Evolutionary conservation across 2,113 vertebrate genomes (phyloP), one percentile per base, ranked within the genome.

Genomic region (Phaethon lepturus): DNA sequence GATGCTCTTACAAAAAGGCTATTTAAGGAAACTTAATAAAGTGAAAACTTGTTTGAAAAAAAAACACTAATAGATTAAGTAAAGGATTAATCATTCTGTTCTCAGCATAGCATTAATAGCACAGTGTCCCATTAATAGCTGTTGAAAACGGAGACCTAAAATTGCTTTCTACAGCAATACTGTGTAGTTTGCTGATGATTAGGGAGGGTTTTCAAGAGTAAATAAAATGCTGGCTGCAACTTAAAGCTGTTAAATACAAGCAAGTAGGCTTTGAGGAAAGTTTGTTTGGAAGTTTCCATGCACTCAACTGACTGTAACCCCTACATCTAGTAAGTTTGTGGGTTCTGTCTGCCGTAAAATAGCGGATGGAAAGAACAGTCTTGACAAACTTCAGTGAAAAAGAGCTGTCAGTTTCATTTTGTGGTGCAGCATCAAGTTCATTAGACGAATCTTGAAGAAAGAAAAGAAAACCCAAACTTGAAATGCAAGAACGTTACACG

Each of bases 301-400:
- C 10, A 24, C 10, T 83, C 15, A 47, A 0, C 18, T 53, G 29
- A 3, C 20, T 13, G 17, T 58, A 4, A 28, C 12, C 18, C 9
- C 24, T 55, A 3, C 1, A 0, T 8, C 4, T 1, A 20, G 31
- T 12, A 9, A 20, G 22, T 62, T 33, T 44, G 11, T 74, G 59
- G 7, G 33, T 77, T 80, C 31, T 10, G 11, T 45, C n/a, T 68
- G 24, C n/a, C 6, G 3, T 35, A 10, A 59, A 77, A 26, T 2
- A 56, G 28, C 4, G 20, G 15, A 18, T 45, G 13, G 64, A 69
- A 86, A 53, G 71, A 68, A 28, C 13, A 64, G 12, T 18, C 50
- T 25, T 55, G 63, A 13, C 19, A 44, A 72, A 24, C 10, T 33
- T 63, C 0, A 7, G 2, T 16, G 44, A 20, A 52, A 56, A 74